phyloP scores from a whole-genome alignment of 2,797 vertebrate species.

The Xenopus petersii region DNA sequence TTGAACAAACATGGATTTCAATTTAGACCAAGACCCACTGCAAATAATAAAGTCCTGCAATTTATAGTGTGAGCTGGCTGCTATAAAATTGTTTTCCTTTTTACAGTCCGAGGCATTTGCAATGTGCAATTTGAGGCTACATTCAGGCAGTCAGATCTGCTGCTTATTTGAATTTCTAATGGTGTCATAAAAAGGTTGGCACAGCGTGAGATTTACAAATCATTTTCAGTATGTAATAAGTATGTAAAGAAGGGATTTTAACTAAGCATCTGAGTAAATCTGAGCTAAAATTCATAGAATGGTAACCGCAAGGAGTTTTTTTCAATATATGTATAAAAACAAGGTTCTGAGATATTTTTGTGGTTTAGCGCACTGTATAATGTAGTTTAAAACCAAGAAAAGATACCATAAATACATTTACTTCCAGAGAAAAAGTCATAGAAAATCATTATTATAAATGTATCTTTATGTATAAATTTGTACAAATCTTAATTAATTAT shows the following conservation, averaged over 20 bases:
- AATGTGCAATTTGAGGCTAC: constrained; percentile 40
- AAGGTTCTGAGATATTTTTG: too few relatives aligned
- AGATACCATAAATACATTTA: too few relatives aligned
- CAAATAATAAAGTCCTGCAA: constrained; percentile 28
- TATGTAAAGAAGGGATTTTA: constrained; percentile 45
- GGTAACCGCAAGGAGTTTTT: not conserved
- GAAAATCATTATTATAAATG: not conserved
- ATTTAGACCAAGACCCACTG: constrained; percentile 26
- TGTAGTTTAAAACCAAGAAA: too few relatives aligned
- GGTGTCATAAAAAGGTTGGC: constrained; percentile 47
- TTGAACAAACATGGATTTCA: constrained; percentile 37
- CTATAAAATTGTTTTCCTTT: constrained; percentile 34
- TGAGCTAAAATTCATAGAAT: constrained; percentile 29
- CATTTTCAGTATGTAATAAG: constrained; percentile 46
- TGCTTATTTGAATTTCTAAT: constrained; percentile 47
- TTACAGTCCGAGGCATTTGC: constrained; percentile 30
- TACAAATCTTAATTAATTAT: not conserved
- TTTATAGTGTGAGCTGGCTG: constrained; percentile 27
- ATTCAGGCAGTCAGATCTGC: constrained; percentile 43
- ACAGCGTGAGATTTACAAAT: constrained; percentile 48
- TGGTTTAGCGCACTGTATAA: too few relatives aligned
- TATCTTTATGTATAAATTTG: not conserved
- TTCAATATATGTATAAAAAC: too few relatives aligned
- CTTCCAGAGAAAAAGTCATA: too few relatives aligned
- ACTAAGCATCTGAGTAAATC: constrained; percentile 43